Evolutionary conservation across 2,113 vertebrate species (phyloP), one percentile per base, ranked within the genome.

Genomic region (Plecturocebus donacophilus): DNA sequence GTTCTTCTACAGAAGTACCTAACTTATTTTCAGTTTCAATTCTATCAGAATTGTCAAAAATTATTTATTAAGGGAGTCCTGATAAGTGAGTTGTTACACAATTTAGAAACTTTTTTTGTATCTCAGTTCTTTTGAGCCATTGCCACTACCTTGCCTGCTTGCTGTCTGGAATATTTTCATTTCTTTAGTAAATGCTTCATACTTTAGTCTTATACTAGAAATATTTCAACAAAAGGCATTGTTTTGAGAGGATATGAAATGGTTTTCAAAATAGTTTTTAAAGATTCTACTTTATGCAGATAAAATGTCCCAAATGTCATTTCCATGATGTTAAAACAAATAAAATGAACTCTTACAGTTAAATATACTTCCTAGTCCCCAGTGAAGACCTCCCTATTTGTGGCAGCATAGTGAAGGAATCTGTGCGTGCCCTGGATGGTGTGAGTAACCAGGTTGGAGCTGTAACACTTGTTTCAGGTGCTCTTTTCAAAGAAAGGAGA

Each of bases 121-220:
- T 82, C 5, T 93, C n/a, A 9, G 23, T 61, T 95, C 42, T 93
- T 94, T 61, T 90, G 17, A 70, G 35, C 68, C 54, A 85, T 21
- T 87, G 54, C 56, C 49, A 80, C 19, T n/a, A 66, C 8, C 71
- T 66, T 7, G 4, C 83, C 76, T 91, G 52, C 49, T 76, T 68
- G 35, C 23, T 83, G 54, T 61, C 40, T 35, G 27, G 30, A 87
- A 76, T 27, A 79, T 85, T 80, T 88, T 88, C 64, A 70, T 91
- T 80, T 91, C 42, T 52, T 64, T 13, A 56, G 30, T 40, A 87
- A 71, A 86, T 61, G 21, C 10, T 14, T 76, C 66, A 81, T 8
- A 61, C 58, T 92, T 89, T n/a, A 75, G 66, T 61, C 73, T 94
- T 86, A 92, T 76, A 49, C 80, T 86, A 90, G n/a, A 92, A 92